These are phyloP conservation scores for Empidonax alnorum DNA, from an alignment of 2,113 vertebrate species.

Conservation along the genomic window DNA sequence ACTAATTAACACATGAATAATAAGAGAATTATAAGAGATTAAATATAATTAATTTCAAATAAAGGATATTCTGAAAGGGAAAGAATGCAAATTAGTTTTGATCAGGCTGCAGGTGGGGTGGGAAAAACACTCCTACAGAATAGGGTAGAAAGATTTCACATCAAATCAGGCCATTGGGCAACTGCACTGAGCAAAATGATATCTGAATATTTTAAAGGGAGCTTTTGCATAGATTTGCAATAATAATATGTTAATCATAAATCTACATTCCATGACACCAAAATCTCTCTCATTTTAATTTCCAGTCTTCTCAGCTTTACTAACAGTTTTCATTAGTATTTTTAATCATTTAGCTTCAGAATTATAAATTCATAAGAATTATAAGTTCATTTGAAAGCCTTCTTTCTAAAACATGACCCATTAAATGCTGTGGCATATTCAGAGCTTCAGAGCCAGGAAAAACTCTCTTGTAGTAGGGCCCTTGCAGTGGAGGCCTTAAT, in stretches of 20 bases:
- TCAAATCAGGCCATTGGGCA: neutral
- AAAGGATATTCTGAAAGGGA: slow-evolving; percentile 9
- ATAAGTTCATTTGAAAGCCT: neutral
- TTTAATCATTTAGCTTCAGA: neutral
- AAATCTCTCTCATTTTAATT: neutral
- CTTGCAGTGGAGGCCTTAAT: neutral
- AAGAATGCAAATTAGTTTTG: neutral
- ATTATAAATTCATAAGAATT: neutral
- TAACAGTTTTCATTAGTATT: neutral
- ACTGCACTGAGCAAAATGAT: neutral
- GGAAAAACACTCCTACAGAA: neutral
- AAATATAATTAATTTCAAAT: slow-evolving; percentile 46
- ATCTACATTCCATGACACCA: neutral
- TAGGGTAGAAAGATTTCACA: neutral
- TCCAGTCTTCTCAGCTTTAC: neutral
- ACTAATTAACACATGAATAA: slow-evolving; percentile 38
- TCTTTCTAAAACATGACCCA: neutral
- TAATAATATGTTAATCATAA: neutral
- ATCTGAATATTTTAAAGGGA: neutral
- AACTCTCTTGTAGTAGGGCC: neutral
- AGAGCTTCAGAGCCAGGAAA: neutral
- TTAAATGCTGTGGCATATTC: neutral
- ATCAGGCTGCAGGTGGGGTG: neutral
- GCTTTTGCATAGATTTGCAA: neutral
- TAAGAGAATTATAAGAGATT: slow-evolving; percentile 29